A percentile compares a stretch with the other conserved stretches of the same genome.
Conservation (phyloP, 2,113 vertebrate genomes). For the Ceyx melanurus region DNA sequence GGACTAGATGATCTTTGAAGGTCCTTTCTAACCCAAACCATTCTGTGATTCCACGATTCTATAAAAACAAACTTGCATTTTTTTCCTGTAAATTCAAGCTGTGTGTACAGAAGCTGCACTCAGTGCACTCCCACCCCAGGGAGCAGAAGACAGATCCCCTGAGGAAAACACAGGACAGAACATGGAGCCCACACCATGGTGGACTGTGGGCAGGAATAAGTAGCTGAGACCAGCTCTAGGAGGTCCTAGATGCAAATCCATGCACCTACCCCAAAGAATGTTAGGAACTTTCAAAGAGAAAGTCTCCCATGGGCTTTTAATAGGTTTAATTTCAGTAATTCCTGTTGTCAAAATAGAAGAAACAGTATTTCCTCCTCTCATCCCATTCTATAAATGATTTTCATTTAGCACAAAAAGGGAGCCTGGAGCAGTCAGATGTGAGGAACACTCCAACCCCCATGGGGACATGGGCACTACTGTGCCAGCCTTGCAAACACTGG, state of each 20-base stretch:
- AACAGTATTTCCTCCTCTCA: not conserved
- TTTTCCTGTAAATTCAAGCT: not conserved
- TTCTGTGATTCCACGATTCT: not conserved
- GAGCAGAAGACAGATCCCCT: not conserved
- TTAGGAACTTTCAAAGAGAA: not conserved
- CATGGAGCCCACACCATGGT: fast-evolving
- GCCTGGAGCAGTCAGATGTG: not conserved
- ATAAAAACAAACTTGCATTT: not conserved
- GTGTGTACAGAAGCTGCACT: not conserved
- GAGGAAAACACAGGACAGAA: not conserved
- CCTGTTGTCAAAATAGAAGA: fast-evolving
- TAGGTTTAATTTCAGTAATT: not conserved
- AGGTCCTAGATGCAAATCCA: not conserved
- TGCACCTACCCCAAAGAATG: not conserved
- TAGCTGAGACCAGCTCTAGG: fast-evolving
- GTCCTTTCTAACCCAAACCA: not conserved
- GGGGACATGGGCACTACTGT: fast-evolving
- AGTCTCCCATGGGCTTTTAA: not conserved
- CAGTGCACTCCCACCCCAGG: not conserved
- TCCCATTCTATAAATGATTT: not conserved
- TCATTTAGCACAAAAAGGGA: not conserved
- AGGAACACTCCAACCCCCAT: not conserved
- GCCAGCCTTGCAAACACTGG: not conserved
- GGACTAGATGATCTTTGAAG: not conserved
- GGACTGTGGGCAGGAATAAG: no score